These are phyloP conservation scores for Mycteria americana DNA, from an alignment of 2,797 vertebrate genomes.

Conservation along the genomic window DNA sequence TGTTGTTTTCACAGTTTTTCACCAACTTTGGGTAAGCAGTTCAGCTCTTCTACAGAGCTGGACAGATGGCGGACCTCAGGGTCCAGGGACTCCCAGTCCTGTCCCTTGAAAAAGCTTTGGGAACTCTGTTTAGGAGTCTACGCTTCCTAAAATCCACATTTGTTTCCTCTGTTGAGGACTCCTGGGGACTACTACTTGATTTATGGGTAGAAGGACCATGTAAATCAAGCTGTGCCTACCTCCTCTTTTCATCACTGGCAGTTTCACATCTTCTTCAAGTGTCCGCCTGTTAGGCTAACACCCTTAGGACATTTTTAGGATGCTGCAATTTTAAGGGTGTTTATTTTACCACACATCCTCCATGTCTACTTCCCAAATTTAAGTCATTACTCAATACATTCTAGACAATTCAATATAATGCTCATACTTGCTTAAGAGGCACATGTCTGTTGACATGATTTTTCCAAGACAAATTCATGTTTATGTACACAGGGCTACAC, in stretches of 20 bases:
- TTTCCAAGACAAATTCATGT: conserved; percentile 38
- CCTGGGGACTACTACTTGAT: not conserved
- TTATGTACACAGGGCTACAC: conserved; percentile 7
- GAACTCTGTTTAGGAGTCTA: not conserved
- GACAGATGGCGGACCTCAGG: no score
- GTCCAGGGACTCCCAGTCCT: no score
- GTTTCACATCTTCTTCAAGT: not conserved
- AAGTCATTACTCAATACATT: not conserved
- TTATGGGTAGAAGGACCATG: not conserved
- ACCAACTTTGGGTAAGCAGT: no score
- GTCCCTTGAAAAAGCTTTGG: not conserved
- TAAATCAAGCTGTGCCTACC: not conserved
- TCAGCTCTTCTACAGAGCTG: not conserved
- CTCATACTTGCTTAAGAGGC: not conserved
- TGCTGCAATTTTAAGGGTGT: not conserved
- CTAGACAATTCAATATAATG: not conserved
- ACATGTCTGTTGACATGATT: not conserved
- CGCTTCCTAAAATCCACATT: not conserved
- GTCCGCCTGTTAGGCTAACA: not conserved
- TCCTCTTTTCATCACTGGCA: not conserved
- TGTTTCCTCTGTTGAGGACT: not conserved
- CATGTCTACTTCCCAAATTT: not conserved
- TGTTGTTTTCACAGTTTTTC: not conserved
- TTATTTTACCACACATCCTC: not conserved
- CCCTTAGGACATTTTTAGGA: not conserved